Evolutionary conservation across 2,797 vertebrate species (phyloP).

Genomic region (Aldrovandia affinis): DNA sequence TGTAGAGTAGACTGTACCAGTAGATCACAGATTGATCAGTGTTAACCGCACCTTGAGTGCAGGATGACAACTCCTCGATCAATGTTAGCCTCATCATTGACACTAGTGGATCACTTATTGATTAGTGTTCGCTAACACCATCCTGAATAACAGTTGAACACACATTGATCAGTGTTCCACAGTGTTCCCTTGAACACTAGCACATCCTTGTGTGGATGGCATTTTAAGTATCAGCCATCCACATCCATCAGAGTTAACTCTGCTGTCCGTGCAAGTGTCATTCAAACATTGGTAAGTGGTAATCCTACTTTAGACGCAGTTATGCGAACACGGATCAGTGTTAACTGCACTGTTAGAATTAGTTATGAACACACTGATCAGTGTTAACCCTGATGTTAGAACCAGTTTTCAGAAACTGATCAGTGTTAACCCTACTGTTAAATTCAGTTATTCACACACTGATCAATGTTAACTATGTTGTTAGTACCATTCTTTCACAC

Average conservation of each 20-base stretch:
- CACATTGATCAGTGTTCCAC: no score
- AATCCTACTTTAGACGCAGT: no score
- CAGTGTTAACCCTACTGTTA: slow-evolving; percentile 44
- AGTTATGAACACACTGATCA: slow-evolving; percentile 3
- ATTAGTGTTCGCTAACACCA: slow-evolving; percentile 10
- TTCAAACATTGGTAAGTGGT: no score
- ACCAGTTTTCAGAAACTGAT: slow-evolving; percentile 40
- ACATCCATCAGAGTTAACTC: no score
- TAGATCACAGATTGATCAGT: slow-evolving; percentile 37
- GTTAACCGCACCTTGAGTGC: slow-evolving; percentile 34
- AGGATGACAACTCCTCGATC: background rate
- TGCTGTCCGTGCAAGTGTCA: no score
- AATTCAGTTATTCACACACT: slow-evolving; percentile 33
- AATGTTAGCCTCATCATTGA: background rate
- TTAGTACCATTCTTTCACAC: slow-evolving; percentile 34
- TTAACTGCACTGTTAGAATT: background rate
- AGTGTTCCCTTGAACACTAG: background rate
- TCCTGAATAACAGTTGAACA: background rate
- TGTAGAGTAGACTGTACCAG: background rate
- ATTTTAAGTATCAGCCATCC: background rate
- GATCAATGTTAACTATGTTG: slow-evolving; percentile 10
- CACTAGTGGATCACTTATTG: background rate
- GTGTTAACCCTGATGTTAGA: slow-evolving; percentile 11
- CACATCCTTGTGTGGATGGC: background rate
- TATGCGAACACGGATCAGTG: background rate